phyloP scores from a whole-genome alignment of 1,140 invertebrate species.

The Drosophila neocordata region DNA sequence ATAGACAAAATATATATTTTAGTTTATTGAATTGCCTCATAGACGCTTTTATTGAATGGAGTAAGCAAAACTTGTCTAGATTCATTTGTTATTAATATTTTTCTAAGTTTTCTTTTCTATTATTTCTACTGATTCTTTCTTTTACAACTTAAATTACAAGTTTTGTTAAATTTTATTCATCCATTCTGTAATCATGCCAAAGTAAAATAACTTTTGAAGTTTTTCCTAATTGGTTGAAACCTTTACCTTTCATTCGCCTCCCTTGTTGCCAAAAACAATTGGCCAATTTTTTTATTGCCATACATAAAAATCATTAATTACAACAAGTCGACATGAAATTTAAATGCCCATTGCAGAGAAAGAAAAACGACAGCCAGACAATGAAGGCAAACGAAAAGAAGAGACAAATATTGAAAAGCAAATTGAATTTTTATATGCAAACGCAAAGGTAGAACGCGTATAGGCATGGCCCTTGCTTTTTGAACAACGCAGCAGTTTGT shows the following conservation, averaged over 20 bases:
- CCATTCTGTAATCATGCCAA: neutral
- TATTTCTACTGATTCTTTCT: too few species aligned
- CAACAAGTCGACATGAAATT: slow-evolving; percentile 76
- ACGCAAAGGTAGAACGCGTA: slow-evolving; percentile 58
- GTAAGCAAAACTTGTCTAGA: too few species aligned
- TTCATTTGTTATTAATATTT: too few species aligned
- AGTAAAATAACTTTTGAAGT: neutral
- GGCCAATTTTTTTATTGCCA: slow-evolving; percentile 59
- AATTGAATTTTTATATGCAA: slow-evolving; percentile 75
- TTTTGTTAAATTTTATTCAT: neutral
- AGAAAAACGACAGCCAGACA: slow-evolving; percentile 39
- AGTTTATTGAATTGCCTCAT: too few species aligned
- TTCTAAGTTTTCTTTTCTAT: too few species aligned
- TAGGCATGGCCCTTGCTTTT: slow-evolving; percentile 27
- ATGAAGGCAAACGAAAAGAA: slow-evolving; percentile 23
- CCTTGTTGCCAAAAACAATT: slow-evolving; percentile 34
- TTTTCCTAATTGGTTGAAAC: neutral
- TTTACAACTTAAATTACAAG: too few species aligned
- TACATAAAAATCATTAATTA: slow-evolving; percentile 79
- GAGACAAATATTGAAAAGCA: slow-evolving; percentile 74
- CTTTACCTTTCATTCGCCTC: neutral
- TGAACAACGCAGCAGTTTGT: slow-evolving; percentile 67
- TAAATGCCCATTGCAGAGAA: slow-evolving; percentile 57
- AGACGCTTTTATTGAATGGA: too few species aligned
- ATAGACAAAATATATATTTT: too few species aligned